Evolutionary conservation across 2,797 vertebrate species (phyloP).

Genomic region (Enteromius unitaeniatus): DNA sequence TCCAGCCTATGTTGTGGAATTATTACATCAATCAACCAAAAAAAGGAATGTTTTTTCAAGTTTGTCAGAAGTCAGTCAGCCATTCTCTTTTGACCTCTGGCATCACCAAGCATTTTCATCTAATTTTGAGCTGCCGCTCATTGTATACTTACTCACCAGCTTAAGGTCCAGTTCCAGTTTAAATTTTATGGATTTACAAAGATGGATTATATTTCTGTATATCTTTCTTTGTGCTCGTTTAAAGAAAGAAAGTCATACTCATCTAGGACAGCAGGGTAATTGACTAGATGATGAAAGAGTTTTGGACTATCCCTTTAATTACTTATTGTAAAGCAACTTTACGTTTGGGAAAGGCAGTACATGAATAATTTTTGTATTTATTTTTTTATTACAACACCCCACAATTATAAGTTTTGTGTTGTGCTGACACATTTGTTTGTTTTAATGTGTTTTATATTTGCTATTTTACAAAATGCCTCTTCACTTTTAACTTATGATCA

Average conservation of each 20-base stretch:
- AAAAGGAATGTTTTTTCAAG: not conserved
- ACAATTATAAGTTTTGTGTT: not conserved
- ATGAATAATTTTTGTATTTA: not conserved
- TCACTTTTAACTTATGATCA: too few relatives aligned
- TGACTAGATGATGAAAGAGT: not conserved
- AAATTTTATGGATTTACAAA: not conserved
- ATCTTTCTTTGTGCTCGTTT: not conserved
- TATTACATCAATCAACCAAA: not conserved
- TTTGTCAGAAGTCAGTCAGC: not conserved
- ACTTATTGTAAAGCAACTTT: not conserved
- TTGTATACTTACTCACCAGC: not conserved
- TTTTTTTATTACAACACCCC: not conserved
- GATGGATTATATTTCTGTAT: not conserved
- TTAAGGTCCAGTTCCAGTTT: not conserved
- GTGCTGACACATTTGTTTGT: too few relatives aligned
- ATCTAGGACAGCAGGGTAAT: not conserved
- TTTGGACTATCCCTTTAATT: not conserved
- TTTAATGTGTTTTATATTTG: too few relatives aligned
- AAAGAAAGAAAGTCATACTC: not conserved
- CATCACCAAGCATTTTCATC: constrained; percentile 56
- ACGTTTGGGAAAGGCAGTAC: not conserved
- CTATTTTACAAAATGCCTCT: too few relatives aligned
- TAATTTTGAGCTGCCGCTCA: not conserved
- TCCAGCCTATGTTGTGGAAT: not conserved
- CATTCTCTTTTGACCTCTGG: constrained; percentile 56